Base-by-base conservation (phyloP, 2,113 vertebrate species). In the Seriola quinqueradiata region DNA sequence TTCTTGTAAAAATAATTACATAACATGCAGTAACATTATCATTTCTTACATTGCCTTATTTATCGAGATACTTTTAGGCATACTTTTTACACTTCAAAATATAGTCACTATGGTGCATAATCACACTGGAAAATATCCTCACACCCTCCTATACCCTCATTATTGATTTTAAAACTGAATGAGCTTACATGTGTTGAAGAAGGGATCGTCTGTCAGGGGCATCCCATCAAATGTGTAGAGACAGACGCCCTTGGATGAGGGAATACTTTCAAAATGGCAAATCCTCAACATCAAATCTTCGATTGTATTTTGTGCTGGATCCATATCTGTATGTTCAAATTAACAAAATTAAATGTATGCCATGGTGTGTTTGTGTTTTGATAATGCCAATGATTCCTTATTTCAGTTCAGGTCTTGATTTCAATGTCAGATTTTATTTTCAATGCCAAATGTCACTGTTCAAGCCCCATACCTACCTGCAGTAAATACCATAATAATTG, bases 181-280 rank as follows among this genome's bases (percentile, higher is more conserved):
- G 38, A 70, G 1, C 92, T 90, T 19, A 93, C 92, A 93, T 70
- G 90, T 90, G 75, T 92, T 92, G 66, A 92, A 91, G 74, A 89
- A 93, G 23, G 92, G 92, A 36, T 91, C 92, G 4, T 91, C 91
- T 3, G 85, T 87, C 42, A 93, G 17, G 3, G 91, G 88, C 83
- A 93, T 87, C 5, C 90, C 91, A 25, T 92, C 86, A 8, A 42
- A 9, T 6, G 90, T 85, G 81, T 79, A 90, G 7, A 91, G 87
- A 65, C 91, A 92, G 14, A 92, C 85, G 36, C 59, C 40, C 60
- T 11, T 82, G 34, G 67, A 42, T 1, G 3, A 11, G 25, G 16
- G 63, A 11, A 90, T 19, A 3, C 32, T 36, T 58, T 93, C 87
- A 0, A 60, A 48, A 57, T 75, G 23, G 52, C 80, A 23, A 14